Conservation (phyloP, 2,797 vertebrate genomes). For the Silurus lanzhouensis region DNA sequence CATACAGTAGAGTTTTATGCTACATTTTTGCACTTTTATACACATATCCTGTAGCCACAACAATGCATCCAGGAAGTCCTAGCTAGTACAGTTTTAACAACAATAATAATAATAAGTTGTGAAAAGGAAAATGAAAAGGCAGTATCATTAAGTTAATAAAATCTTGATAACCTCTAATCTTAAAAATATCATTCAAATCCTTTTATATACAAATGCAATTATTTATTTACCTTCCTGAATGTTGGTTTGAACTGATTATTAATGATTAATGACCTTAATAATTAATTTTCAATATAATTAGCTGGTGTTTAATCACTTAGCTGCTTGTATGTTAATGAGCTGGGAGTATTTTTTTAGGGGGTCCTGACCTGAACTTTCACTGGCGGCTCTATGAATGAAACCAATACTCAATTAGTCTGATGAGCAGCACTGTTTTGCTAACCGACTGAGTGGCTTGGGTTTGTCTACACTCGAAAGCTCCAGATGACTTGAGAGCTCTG, state of each 20-base stretch:
- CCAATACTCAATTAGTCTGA: not conserved
- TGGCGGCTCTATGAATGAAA: not conserved
- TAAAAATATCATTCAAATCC: not conserved
- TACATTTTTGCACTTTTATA: not conserved
- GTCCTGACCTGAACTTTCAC: not conserved
- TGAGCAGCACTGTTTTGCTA: not conserved
- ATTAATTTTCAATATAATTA: not conserved
- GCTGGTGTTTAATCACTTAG: not conserved
- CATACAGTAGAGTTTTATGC: not conserved
- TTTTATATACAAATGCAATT: not conserved
- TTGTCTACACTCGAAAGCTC: not conserved
- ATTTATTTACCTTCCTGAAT: not conserved
- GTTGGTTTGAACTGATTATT: not conserved
- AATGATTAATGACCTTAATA: not conserved
- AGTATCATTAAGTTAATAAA: not conserved
- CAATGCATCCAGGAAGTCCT: not conserved
- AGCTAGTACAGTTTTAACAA: not conserved
- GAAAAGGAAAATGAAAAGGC: not conserved
- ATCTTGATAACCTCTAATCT: not conserved
- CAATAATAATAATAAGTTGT: not conserved
- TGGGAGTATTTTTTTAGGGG: no score
- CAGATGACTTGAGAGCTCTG: not conserved
- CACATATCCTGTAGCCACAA: not conserved
- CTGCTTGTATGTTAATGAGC: not conserved
- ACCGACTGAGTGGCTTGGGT: not conserved